These are phyloP conservation scores for Orchesella cincta DNA, from an alignment of 1,140 invertebrate genomes.

Conservation along the genomic window DNA sequence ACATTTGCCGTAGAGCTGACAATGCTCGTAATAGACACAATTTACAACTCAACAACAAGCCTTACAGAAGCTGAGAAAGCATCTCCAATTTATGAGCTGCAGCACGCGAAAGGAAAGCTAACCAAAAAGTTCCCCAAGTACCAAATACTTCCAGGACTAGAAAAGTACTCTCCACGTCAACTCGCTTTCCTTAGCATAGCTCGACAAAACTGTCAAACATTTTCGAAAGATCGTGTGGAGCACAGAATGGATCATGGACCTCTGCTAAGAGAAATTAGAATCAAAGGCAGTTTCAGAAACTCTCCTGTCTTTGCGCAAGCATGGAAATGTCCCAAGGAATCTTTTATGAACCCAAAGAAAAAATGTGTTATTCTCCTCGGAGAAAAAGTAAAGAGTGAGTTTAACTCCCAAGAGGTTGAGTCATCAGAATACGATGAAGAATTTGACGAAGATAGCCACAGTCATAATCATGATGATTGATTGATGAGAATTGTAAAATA, in stretches of 20 bases:
- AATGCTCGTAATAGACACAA: not conserved
- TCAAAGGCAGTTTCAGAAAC: constrained; percentile 63
- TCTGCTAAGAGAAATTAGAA: constrained; percentile 54
- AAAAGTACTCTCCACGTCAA: constrained; percentile 34
- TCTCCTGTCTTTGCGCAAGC: constrained; percentile 60
- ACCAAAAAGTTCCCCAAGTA: constrained; percentile 20
- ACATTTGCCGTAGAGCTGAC: not conserved
- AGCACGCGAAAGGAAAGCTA: not conserved
- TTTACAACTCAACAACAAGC: not conserved
- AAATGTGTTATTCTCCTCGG: constrained; percentile 56
- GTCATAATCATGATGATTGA: too few species aligned
- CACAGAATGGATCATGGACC: constrained; percentile 8
- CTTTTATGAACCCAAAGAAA: constrained; percentile 61
- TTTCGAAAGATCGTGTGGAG: not conserved
- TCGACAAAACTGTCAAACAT: constrained; percentile 29
- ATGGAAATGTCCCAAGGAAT: constrained; percentile 58
- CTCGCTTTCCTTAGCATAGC: constrained; percentile 33
- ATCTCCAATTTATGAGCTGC: not conserved
- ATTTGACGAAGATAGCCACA: not conserved
- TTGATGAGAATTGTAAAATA: too few species aligned
- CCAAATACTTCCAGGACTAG: constrained; percentile 42
- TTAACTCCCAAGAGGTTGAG: not conserved
- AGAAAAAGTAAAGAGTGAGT: not conserved
- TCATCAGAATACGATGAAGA: not conserved
- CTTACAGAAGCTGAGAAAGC: too few species aligned